Base-by-base conservation (phyloP, 2,888 invertebrate species). In the Imbricaverruca yamaguchii region DNA sequence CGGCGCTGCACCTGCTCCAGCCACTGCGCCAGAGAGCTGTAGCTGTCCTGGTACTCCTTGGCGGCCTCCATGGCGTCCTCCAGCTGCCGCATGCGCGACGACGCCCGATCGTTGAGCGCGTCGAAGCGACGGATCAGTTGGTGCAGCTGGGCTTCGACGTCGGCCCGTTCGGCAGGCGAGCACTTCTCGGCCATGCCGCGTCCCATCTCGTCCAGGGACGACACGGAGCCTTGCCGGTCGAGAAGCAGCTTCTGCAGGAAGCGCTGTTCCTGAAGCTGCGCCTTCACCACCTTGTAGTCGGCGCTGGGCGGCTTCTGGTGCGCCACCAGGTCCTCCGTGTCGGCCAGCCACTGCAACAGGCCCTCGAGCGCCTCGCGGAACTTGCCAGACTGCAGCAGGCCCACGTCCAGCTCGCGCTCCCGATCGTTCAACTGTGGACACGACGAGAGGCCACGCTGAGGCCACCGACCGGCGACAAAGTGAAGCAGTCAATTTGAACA, bases 221-320 rank as follows among this genome's bases (percentile, higher is more conserved):
- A 94, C 92, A 98, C 96, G 2, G 96, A 97, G 87, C 94, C 93
- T 87, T 96, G 95, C 81, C 98, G 92, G 88, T 99, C 98, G 87
- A 95, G 89, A 81, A 99, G 89, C 95, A 98, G 96, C 87, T 97
- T 98, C 89, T 95, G 95, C 83, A 98, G 89, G 92, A 98, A 97
- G 90, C 98, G 98, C 87, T 99, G 98, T 86, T 98, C 98, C 88
- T 98, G 98, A 12, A 98, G 87, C 86, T 99, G 98, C 0, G 98
- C 97, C 88, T 98, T 98, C 13, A 97, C 97, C 0, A 98, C 98
- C 89, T 98, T 97, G 88, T 96, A 97, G 87, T 99, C 98, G 0
- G 96, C 94, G 0, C 97, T 97, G 21, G 98, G 97, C 74, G 97
- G 92, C 87, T 97, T 96, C 89, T 98, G 98, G 88, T 97, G 96